Conservation (phyloP, 2,888 invertebrate genomes). For the Seladonia tumulorum region DNA sequence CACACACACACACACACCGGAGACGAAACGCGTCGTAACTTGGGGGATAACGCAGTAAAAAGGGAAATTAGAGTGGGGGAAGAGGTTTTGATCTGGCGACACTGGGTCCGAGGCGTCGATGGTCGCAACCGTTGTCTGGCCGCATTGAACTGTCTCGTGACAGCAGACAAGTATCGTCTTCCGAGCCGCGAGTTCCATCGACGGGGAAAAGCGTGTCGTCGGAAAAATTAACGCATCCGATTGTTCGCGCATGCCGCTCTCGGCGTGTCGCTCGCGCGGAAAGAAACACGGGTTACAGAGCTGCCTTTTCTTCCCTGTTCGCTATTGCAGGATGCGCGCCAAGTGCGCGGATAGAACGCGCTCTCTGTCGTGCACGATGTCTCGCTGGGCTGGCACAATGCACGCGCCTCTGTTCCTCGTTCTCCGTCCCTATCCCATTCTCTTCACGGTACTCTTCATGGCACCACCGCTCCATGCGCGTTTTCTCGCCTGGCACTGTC, state of each 20-base stretch:
- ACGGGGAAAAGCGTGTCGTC: not conserved
- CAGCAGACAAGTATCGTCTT: not conserved
- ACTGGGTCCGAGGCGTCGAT: not conserved
- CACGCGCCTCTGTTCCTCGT: conserved; percentile 49
- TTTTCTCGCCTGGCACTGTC: conserved; percentile 22
- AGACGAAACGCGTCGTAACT: too few relatives aligned
- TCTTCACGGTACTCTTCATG: conserved; percentile 2
- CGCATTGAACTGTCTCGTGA: not conserved
- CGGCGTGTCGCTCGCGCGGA: conserved; percentile 41
- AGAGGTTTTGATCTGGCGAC: too few relatives aligned
- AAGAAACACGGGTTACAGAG: not conserved
- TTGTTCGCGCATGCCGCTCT: conserved; percentile 43
- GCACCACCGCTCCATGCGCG: not conserved
- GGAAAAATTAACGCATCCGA: conserved; percentile 50
- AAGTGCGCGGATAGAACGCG: conserved; percentile 26
- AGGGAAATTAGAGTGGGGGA: too few relatives aligned
- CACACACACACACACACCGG: too few relatives aligned
- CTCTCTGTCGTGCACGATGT: conserved; percentile 60
- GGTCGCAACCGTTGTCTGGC: not conserved
- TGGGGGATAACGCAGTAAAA: too few relatives aligned
- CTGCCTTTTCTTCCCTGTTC: not conserved
- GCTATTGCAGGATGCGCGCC: conserved; percentile 3
- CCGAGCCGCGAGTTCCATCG: not conserved
- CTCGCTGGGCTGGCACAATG: conserved; percentile 69
- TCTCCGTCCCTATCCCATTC: conserved; percentile 17